Base-by-base conservation (phyloP, 64 coral and sea anemone species). In the Cladopsammia gracilis region DNA sequence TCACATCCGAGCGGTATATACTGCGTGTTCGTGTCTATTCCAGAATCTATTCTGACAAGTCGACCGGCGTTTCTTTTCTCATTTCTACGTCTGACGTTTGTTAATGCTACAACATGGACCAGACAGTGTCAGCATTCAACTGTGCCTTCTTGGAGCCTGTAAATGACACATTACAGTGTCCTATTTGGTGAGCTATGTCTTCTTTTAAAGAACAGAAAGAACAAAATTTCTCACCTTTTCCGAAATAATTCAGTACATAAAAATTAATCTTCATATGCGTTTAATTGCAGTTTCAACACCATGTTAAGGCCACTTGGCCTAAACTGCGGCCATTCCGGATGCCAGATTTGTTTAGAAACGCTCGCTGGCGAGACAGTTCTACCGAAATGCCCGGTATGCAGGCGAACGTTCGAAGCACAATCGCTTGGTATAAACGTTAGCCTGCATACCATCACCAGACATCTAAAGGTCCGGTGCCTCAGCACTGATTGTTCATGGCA, bases 301-400 rank as follows among this genome's bases (percentile, higher is more conserved):
- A 49, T 75, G 44, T 34, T 75, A 15, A 75, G 16, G 46, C 73
- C 73, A 6, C 4, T 75, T 51, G 49, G 44, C 46, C 20, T 75
- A 44, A 75, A 51, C 43, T 75, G 73, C 51, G 73, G 73, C 44
- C 73, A 75, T 75, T 75, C 73, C 5, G 73, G 44, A 26, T 75
- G 73, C 46, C 44, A 50, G 43, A 51, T 18, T 7, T 75, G 73
- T 44, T 19, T 75, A 5, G 16, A 4, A 19, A 16, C 1, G 6
- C 44, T 75, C 7, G 5, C 73, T 20, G 49, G 1, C 49, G 14
- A 44, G 14, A 52, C 16, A 75, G 43, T 19, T 19, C 3, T 5
- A 2, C 18, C 48, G n/a, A n/a, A n/a, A n/a, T n/a, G n/a, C n/a
- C n/a, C n/a, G n/a, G n/a, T n/a, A n/a, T 75, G 73, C 19, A 44